Evolutionary conservation across 2,888 invertebrate species (phyloP).

Genomic region (Phengaris arion): DNA sequence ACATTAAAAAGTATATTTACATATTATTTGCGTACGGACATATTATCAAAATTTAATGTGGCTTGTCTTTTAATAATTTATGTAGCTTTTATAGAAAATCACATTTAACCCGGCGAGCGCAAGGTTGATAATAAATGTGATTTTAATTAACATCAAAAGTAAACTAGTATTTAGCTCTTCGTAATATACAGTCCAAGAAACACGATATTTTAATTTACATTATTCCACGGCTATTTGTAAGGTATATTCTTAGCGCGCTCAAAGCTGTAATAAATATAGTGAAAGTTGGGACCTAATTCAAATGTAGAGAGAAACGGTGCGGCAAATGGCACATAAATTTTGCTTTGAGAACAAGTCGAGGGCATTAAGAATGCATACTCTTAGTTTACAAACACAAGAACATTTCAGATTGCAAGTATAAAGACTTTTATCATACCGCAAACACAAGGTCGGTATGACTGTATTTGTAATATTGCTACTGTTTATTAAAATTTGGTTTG

Average conservation of each 20-base stretch:
- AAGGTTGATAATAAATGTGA: too few relatives aligned
- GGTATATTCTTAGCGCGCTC: constrained; percentile 49
- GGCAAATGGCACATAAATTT: constrained; percentile 71
- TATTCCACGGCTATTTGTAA: constrained; percentile 38
- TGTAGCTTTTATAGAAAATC: too few relatives aligned
- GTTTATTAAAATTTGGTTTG: neutral
- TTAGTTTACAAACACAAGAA: constrained; percentile 39
- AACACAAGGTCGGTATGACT: constrained; percentile 1
- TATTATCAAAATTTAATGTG: too few relatives aligned
- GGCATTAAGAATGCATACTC: constrained; percentile 67
- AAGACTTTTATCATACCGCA: constrained; percentile 19
- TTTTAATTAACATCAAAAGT: neutral
- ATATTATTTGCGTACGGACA: too few relatives aligned
- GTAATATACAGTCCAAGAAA: neutral
- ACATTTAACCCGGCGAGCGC: too few relatives aligned
- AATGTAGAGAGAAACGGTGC: constrained; percentile 55
- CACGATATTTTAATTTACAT: constrained; percentile 25
- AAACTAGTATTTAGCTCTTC: neutral
- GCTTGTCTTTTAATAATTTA: too few relatives aligned
- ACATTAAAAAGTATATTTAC: too few relatives aligned
- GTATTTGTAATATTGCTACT: neutral
- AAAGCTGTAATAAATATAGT: constrained; percentile 39
- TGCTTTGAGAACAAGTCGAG: constrained; percentile 62
- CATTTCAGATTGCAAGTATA: constrained; percentile 28
- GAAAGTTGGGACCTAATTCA: constrained; percentile 57